Evolutionary conservation across 2,888 invertebrate genomes (phyloP).

Genomic region (Liodrosophila aerea): DNA sequence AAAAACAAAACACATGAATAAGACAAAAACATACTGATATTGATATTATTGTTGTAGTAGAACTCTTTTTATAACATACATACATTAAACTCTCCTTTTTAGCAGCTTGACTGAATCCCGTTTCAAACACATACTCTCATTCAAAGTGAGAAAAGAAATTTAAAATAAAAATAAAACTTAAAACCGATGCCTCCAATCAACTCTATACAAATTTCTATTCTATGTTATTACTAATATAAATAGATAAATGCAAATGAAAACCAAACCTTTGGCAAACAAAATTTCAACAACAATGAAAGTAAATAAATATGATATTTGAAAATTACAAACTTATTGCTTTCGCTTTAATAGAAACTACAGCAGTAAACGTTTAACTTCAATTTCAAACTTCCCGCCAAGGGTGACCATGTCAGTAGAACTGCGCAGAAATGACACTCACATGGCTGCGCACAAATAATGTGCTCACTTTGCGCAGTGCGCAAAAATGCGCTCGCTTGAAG

Average conservation of each 20-base stretch:
- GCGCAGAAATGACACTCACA: neutral
- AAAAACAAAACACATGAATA: slow-evolving; percentile 41
- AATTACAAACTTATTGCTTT: neutral
- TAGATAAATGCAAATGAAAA: slow-evolving; percentile 36
- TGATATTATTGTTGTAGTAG: slow-evolving; percentile 77
- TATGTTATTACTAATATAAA: slow-evolving; percentile 56
- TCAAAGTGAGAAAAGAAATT: no score
- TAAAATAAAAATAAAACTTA: slow-evolving; percentile 21
- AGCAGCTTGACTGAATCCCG: slow-evolving; percentile 59
- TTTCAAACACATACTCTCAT: slow-evolving; percentile 34
- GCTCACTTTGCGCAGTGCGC: neutral
- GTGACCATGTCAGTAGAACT: slow-evolving; percentile 4
- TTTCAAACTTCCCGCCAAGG: neutral
- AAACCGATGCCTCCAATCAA: slow-evolving; percentile 58
- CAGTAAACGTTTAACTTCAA: neutral
- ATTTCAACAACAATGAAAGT: slow-evolving; percentile 49
- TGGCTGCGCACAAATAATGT: neutral
- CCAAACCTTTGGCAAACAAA: slow-evolving; percentile 46
- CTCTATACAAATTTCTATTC: slow-evolving; percentile 68
- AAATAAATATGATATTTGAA: slow-evolving; percentile 43
- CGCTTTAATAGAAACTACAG: accelerated
- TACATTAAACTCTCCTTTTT: slow-evolving; percentile 43
- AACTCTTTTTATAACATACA: slow-evolving; percentile 59
- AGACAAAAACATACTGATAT: slow-evolving; percentile 44
- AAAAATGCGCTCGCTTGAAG: neutral